phyloP scores from a whole-genome alignment of 1,140 invertebrate species.

The Drosophila azteca region DNA sequence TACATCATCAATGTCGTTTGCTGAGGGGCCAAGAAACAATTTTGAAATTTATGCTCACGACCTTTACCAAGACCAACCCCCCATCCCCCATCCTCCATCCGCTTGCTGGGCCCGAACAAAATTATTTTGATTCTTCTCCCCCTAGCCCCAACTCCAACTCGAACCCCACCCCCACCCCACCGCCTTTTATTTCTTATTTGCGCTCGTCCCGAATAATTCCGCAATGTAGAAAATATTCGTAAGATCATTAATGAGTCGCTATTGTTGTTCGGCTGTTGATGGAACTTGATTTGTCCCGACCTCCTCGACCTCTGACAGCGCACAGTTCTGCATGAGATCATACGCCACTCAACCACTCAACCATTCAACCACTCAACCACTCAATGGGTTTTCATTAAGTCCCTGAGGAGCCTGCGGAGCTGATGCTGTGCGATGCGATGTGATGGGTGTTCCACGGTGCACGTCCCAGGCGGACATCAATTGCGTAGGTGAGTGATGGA shows the following conservation, averaged over 20 bases:
- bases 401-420: too few relatives aligned
- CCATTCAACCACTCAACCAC: conserved; percentile 8
- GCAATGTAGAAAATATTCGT: conserved; percentile 26
- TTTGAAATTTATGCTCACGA: conserved; percentile 80
- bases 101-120: background rate
- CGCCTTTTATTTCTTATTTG: conserved; percentile 50
- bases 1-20: conserved; percentile 67
- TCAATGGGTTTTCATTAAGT: conserved; percentile 43
- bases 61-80: conserved; percentile 56
- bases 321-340: conserved; percentile 39
- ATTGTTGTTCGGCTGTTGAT: conserved; percentile 51
- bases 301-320: conserved; percentile 48
- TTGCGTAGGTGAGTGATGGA: too few relatives aligned
- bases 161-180: background rate
- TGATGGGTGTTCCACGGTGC: too few relatives aligned
- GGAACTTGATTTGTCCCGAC: conserved; percentile 39
- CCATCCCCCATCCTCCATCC: background rate
- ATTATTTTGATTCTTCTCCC: conserved; percentile 47
- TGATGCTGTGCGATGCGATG: too few relatives aligned
- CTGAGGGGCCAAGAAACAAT: conserved; percentile 68
- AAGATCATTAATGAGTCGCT: conserved; percentile 60
- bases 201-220: conserved; percentile 27
- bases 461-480: too few relatives aligned
- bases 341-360: conserved; percentile 10
- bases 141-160: too few relatives aligned